These are phyloP conservation scores for Drosophila orena DNA, from an alignment of 1,140 invertebrate genomes.

Conservation along the genomic window DNA sequence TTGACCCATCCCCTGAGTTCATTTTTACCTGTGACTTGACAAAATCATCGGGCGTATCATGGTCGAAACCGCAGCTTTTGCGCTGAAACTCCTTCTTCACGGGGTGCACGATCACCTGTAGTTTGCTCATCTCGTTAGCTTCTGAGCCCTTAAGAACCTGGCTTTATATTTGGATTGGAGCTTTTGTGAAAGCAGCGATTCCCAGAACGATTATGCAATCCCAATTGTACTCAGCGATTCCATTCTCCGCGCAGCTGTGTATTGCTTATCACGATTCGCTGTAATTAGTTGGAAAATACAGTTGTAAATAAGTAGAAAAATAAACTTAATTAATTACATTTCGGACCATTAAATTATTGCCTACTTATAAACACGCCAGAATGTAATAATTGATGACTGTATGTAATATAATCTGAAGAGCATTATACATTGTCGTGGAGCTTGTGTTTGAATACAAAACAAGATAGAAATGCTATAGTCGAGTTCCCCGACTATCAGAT, in stretches of 20 bases:
- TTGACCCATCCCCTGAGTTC: conserved; percentile 3
- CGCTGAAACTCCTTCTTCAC: conserved; percentile 74
- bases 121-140: conserved; percentile 61
- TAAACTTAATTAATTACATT: neutral
- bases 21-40: conserved; percentile 79
- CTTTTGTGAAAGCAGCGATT: conserved; percentile 16
- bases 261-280: conserved; percentile 4
- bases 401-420: too few relatives aligned
- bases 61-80: conserved; percentile 77
- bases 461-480: too few relatives aligned
- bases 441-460: too few relatives aligned
- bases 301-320: neutral
- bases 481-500: too few relatives aligned
- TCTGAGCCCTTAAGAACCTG: neutral
- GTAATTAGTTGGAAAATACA: neutral
- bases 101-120: conserved; percentile 70
- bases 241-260: conserved; percentile 23
- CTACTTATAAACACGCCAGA: too few relatives aligned
- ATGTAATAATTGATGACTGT: too few relatives aligned
- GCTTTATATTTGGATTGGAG: neutral
- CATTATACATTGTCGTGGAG: too few relatives aligned
- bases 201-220: conserved; percentile 29
- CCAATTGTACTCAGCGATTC: neutral
- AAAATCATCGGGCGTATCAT: conserved; percentile 79
- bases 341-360: too few relatives aligned